Percentiles rank a stretch among this genome's conserved stretches.
These are phyloP conservation scores for Pollenia griseotomentosa DNA, from an alignment of 2,888 invertebrate genomes.

Conservation along the genomic window DNA sequence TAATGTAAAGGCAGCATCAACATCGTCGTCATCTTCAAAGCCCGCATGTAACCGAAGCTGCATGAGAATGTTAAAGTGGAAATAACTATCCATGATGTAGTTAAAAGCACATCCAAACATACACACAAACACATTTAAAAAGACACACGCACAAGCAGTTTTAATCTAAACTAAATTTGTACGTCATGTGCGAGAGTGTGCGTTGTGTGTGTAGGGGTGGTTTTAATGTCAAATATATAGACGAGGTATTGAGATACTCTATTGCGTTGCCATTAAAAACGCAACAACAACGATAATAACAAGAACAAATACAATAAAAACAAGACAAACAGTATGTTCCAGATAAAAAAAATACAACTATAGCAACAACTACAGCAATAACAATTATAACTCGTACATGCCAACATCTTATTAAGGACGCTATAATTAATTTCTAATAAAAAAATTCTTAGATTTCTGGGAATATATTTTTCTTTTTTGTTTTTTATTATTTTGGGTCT, in stretches of 20 bases:
- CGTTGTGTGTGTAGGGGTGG: conserved; percentile 63
- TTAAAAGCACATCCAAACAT: conserved; percentile 44
- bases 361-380: not conserved
- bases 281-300: conserved; percentile 32
- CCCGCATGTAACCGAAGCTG: conserved; percentile 73
- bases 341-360: conserved; percentile 54
- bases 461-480: conserved; percentile 39
- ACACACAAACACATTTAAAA: not conserved
- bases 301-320: conserved; percentile 53
- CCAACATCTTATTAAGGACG: conserved; percentile 57
- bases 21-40: conserved; percentile 17
- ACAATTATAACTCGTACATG: conserved; percentile 37
- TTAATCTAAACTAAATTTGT: conserved; percentile 15
- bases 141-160: conserved; percentile 23
- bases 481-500: conserved; percentile 36
- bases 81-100: conserved; percentile 61
- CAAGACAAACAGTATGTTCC: conserved; percentile 55
- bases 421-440: conserved; percentile 68
- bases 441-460: conserved; percentile 60
- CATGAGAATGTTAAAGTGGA: conserved; percentile 72
- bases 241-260: conserved; percentile 19
- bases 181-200: not conserved
- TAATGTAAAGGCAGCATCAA: conserved; percentile 56
- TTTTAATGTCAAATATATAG: conserved; percentile 51
- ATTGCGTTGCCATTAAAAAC: conserved; percentile 70